A percentile compares a stretch with the other conserved stretches of the same genome.
Conservation (phyloP, 2,888 invertebrate species). For the Lithophane ornitopus region DNA sequence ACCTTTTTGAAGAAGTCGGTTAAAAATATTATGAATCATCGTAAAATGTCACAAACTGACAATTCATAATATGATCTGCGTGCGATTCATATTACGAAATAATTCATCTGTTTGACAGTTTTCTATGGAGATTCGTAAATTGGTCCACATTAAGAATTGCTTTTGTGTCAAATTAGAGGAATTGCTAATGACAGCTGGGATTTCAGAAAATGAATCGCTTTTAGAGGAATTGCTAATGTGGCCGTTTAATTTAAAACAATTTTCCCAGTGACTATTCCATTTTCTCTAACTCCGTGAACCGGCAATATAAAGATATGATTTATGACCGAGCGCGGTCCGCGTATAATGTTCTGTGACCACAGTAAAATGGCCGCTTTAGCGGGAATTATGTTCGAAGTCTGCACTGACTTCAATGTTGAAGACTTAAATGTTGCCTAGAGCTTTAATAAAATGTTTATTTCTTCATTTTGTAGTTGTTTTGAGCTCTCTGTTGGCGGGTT, state of each 20-base stretch:
- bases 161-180: too few species aligned
- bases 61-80: too few species aligned
- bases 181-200: too few species aligned
- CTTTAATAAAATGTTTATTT: constrained; percentile 23
- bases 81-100: too few species aligned
- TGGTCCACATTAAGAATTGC: too few species aligned
- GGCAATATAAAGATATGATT: constrained; percentile 48
- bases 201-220: too few species aligned
- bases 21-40: too few species aligned
- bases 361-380: constrained; percentile 39
- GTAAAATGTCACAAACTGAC: too few species aligned
- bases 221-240: too few species aligned
- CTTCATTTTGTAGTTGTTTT: constrained; percentile 19
- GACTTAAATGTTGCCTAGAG: constrained; percentile 9
- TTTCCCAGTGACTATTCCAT: constrained; percentile 20
- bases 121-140: too few species aligned
- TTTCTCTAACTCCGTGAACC: constrained; percentile 23
- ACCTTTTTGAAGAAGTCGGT: too few species aligned
- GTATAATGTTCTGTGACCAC: constrained; percentile 59
- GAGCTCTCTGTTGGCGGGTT: background rate
- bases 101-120: too few species aligned
- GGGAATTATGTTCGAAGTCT: constrained; percentile 43
- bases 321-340: constrained; percentile 32
- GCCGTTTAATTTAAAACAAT: background rate
- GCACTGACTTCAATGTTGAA: constrained; percentile 21